Percentiles rank a stretch among this genome's conserved stretches.
These are phyloP conservation scores for Trichopria drosophilae DNA, from an alignment of 2,888 invertebrate species.

Conservation along the genomic window DNA sequence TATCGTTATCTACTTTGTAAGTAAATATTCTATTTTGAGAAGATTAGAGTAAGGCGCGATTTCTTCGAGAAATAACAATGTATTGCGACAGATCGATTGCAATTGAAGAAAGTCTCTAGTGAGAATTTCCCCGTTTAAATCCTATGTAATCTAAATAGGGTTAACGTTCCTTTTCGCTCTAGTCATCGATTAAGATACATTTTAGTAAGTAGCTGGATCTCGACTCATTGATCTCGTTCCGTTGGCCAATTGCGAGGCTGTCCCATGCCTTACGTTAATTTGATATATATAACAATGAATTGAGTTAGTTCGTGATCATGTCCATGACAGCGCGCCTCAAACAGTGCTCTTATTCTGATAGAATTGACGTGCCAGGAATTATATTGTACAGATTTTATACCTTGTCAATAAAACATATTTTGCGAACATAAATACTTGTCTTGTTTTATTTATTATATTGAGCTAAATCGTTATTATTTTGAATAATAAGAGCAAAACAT, in stretches of 20 bases:
- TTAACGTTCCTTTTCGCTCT: conserved; percentile 55
- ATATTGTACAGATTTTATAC: conserved; percentile 52
- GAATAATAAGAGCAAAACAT: too few species aligned
- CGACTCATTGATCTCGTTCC: conserved; percentile 45
- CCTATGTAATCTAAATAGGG: too few species aligned
- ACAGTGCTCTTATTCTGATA: conserved; percentile 52
- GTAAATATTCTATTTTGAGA: conserved; percentile 48
- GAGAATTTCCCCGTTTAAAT: too few species aligned
- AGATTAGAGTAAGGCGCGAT: conserved; percentile 18
- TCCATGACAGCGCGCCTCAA: conserved; percentile 35
- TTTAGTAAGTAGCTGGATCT: conserved; percentile 48
- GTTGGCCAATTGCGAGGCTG: conserved; percentile 18
- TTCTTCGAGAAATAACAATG: too few species aligned
- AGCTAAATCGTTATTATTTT: too few species aligned
- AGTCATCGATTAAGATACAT: conserved; percentile 47
- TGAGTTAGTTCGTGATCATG: conserved; percentile 5
- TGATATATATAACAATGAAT: too few species aligned
- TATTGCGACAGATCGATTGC: too few species aligned
- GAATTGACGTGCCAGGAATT: conserved; percentile 48
- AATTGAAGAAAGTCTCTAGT: too few species aligned
- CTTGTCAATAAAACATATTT: conserved; percentile 55
- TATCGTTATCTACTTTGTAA: conserved; percentile 57
- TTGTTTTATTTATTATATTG: background rate
- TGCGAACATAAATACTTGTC: conserved; percentile 37
- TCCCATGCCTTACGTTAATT: background rate